Conservation (phyloP, 92 coral and sea anemone species). For the Montipora capitata region DNA sequence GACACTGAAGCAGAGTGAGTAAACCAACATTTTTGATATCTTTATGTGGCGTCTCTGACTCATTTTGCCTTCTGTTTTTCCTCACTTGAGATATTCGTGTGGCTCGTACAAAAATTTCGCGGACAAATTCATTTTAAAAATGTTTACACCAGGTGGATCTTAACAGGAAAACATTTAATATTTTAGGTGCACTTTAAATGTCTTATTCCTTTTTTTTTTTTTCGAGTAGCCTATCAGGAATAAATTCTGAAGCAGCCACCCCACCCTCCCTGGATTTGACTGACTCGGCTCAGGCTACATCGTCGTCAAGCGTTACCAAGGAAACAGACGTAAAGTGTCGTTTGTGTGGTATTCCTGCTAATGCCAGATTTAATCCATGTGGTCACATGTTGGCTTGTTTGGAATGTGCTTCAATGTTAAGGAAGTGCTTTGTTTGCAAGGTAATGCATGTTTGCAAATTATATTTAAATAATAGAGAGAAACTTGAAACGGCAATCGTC, state of each 20-base stretch:
- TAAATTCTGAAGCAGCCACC: slow-evolving; percentile 3
- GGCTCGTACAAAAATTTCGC: too few species aligned
- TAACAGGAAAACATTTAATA: too few species aligned
- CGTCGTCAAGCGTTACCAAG: slow-evolving; percentile 27
- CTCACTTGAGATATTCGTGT: too few species aligned
- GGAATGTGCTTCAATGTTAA: slow-evolving; percentile 80
- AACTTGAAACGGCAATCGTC: too few species aligned
- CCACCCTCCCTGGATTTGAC: slow-evolving; percentile 9
- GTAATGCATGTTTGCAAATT: slow-evolving; percentile 20
- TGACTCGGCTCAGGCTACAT: slow-evolving; percentile 29
- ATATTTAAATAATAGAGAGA: too few species aligned
- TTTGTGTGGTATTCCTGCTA: slow-evolving; percentile 71
- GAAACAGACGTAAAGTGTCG: slow-evolving; percentile 58
- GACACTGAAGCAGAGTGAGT: slow-evolving; percentile 16
- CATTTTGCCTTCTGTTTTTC: neutral
- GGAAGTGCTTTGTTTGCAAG: slow-evolving; percentile 84
- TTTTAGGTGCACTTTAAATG: neutral
- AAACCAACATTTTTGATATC: neutral
- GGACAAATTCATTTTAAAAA: too few species aligned
- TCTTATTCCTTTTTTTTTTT: neutral
- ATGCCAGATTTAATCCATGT: slow-evolving; percentile 85
- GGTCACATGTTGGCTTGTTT: slow-evolving; percentile 83
- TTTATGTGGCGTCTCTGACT: too few species aligned
- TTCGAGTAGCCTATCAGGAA: neutral
- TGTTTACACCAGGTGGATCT: too few species aligned